phyloP scores from a whole-genome alignment of 2,888 invertebrate species.

The Eustalomyia histrio region DNA sequence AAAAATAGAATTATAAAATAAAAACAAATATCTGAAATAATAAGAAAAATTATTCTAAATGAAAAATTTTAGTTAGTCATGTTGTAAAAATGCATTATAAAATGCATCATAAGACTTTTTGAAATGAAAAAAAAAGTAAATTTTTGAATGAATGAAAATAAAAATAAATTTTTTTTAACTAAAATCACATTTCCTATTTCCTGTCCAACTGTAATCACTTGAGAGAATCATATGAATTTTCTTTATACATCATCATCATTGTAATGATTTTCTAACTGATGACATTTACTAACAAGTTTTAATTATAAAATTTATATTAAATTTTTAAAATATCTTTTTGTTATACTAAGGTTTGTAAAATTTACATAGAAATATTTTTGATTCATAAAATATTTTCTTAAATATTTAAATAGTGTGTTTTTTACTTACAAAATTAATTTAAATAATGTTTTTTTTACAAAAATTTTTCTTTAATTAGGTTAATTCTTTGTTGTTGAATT shows the following conservation, averaged over 20 bases:
- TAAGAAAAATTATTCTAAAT: background rate
- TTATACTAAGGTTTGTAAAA: background rate
- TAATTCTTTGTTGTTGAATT: background rate
- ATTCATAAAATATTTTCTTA: background rate
- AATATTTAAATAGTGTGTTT: background rate
- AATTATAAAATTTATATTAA: background rate
- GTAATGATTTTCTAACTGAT: background rate
- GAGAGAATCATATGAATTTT: background rate
- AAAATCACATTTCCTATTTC: slow-evolving; percentile 57
- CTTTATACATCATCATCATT: background rate
- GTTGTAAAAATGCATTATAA: background rate
- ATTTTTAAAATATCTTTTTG: background rate
- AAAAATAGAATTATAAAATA: background rate
- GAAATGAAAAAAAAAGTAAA: no score
- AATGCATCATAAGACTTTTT: slow-evolving; percentile 5
- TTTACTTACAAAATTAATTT: background rate
- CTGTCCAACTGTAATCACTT: slow-evolving; percentile 26
- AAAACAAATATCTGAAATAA: background rate
- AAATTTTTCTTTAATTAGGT: background rate
- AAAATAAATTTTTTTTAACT: background rate
- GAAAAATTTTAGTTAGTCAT: slow-evolving; percentile 2
- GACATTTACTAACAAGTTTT: slow-evolving; percentile 1
- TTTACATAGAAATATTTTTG: background rate
- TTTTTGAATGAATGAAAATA: slow-evolving; percentile 47
- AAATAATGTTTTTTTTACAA: background rate